Evolutionary conservation across 2,888 invertebrate species (phyloP).

Genomic region (Fabriciana adippe): DNA sequence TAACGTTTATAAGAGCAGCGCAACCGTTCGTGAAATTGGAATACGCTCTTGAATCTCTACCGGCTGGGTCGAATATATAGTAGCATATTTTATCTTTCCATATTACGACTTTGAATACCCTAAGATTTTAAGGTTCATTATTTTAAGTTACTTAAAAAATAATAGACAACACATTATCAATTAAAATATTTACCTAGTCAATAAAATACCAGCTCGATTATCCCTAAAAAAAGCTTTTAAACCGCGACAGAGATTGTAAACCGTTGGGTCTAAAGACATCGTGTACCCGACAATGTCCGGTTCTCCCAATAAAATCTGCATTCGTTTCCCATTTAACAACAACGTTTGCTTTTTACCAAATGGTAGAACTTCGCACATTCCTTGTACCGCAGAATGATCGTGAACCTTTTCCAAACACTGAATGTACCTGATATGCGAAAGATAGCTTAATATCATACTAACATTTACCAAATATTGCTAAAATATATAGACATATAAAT

Average conservation of each 20-base stretch:
- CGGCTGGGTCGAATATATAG: slow-evolving; percentile 85
- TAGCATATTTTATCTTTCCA: slow-evolving; percentile 83
- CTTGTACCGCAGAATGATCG: slow-evolving; percentile 73
- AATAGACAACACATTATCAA: neutral
- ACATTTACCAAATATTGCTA: too few species aligned
- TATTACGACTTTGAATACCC: slow-evolving; percentile 76
- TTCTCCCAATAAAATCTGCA: slow-evolving; percentile 71
- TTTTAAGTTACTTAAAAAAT: too few species aligned
- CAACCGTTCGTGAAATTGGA: slow-evolving; percentile 76
- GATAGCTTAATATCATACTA: too few species aligned
- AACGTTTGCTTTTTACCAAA: slow-evolving; percentile 72
- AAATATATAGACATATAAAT: too few species aligned
- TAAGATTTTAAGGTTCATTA: slow-evolving; percentile 37
- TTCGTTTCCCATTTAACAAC: slow-evolving; percentile 64
- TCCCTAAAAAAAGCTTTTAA: slow-evolving; percentile 80
- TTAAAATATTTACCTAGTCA: slow-evolving; percentile 58
- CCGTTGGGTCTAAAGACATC: slow-evolving; percentile 71
- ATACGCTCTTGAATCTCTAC: slow-evolving; percentile 77
- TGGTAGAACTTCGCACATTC: slow-evolving; percentile 74
- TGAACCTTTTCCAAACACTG: slow-evolving; percentile 73
- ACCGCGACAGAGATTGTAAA: slow-evolving; percentile 79
- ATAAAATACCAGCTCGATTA: slow-evolving; percentile 76
- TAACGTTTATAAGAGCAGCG: slow-evolving; percentile 81
- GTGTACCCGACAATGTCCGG: slow-evolving; percentile 76
- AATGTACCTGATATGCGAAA: slow-evolving; percentile 55